These are phyloP conservation scores for Aporophyla nigra DNA, from an alignment of 2,888 invertebrate genomes.

Conservation along the genomic window DNA sequence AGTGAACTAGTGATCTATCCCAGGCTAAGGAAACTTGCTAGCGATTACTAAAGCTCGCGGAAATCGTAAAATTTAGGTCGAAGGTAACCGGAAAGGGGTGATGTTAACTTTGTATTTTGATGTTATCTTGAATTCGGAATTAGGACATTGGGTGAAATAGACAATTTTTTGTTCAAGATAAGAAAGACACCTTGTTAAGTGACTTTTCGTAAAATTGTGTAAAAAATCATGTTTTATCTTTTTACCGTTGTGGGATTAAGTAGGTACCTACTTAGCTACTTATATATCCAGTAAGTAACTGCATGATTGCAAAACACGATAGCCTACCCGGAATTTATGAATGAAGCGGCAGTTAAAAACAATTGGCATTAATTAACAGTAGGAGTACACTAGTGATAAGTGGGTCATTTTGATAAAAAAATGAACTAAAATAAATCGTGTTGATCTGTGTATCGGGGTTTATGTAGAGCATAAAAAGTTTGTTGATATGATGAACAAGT, in stretches of 20 bases:
- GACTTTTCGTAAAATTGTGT: not conserved
- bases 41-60: not conserved
- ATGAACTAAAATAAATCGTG: slow-evolving; percentile 14
- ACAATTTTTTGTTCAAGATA: not conserved
- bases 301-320: slow-evolving; percentile 30
- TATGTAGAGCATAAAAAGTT: not conserved
- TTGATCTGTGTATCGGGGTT: not conserved
- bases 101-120: not conserved
- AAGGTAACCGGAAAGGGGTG: slow-evolving; percentile 3
- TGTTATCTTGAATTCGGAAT: slow-evolving; percentile 14
- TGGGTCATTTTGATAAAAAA: slow-evolving; percentile 49
- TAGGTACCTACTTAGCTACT: not conserved
- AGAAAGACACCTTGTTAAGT: not conserved
- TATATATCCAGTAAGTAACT: not conserved
- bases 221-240: not conserved
- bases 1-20: slow-evolving; percentile 47
- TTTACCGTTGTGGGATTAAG: not conserved
- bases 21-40: slow-evolving; percentile 1
- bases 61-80: slow-evolving; percentile 2
- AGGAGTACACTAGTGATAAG: slow-evolving; percentile 6
- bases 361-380: slow-evolving; percentile 29
- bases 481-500: not conserved
- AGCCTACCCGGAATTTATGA: slow-evolving; percentile 24
- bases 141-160: not conserved
- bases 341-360: slow-evolving; percentile 29